phyloP scores from a whole-genome alignment of 2,797 vertebrate species.

The Cottoperca gobio region DNA sequence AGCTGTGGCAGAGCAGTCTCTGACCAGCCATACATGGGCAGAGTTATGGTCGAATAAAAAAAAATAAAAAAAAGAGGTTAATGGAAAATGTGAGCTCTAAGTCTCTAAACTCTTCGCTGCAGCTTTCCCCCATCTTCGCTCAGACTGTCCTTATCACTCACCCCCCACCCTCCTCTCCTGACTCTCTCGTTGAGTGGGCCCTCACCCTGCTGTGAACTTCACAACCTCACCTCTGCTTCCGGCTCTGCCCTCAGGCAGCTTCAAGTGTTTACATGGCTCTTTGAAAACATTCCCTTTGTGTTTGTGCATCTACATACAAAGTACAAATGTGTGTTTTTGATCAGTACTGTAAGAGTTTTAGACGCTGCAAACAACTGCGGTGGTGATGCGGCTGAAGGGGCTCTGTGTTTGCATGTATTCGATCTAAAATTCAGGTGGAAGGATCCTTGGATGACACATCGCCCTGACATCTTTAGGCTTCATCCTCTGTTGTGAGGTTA shows the following conservation, averaged over 20 bases:
- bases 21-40: constrained; percentile 75
- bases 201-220: constrained; percentile 59
- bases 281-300: constrained; percentile 24
- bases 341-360: constrained; percentile 6
- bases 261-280: constrained; percentile 47
- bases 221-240: constrained; percentile 42
- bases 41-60: constrained; percentile 63
- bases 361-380: constrained; percentile 4
- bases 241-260: constrained; percentile 38
- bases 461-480: constrained; percentile 37
- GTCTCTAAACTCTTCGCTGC: constrained; percentile 61
- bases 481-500: constrained; percentile 46
- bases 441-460: constrained; percentile 1
- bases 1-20: constrained; percentile 49
- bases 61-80: constrained; percentile 64
- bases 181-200: constrained; percentile 24
- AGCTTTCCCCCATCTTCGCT: constrained; percentile 33
- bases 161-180: background rate
- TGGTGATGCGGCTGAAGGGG: background rate
- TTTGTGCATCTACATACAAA: constrained; percentile 27
- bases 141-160: constrained; percentile 38
- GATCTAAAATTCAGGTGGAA: constrained; percentile 28
- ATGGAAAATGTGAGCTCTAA: constrained; percentile 77
- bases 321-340: constrained; percentile 18
- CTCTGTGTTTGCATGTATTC: background rate